Percentiles rank a stretch among this genome's conserved stretches.
Conservation (phyloP, 2,797 vertebrate species). For the Mormyrus hasselquistii region DNA sequence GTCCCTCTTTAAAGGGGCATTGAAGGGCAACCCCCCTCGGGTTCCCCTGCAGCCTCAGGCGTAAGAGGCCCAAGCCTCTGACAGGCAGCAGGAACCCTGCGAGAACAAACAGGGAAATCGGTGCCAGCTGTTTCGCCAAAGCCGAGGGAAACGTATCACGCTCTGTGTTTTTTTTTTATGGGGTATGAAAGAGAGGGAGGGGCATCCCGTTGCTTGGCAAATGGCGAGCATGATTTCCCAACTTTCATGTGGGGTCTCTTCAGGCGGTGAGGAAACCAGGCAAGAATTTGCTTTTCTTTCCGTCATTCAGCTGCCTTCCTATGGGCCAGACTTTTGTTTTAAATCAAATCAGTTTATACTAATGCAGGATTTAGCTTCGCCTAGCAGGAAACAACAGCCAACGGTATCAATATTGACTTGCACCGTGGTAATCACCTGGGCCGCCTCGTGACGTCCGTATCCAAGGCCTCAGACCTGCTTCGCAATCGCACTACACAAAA, state of each 20-base stretch:
- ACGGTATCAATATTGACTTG: conserved; percentile 68
- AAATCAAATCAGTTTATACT: conserved; percentile 62
- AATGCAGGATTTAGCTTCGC: conserved; percentile 53
- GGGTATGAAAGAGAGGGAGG: conserved; percentile 38
- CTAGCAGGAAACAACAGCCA: conserved; percentile 60
- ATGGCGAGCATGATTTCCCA: conserved; percentile 54
- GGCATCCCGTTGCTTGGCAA: conserved; percentile 50
- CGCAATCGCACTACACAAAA: background rate
- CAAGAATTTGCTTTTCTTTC: conserved; percentile 48
- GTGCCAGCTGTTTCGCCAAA: conserved; percentile 44
- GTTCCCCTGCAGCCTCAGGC: conserved; percentile 19
- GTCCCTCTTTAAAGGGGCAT: background rate
- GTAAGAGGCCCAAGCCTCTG: conserved; percentile 34
- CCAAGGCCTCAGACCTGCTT: conserved; percentile 32
- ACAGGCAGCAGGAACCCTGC: conserved; percentile 40
- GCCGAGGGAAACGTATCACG: conserved; percentile 32
- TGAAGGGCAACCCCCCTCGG: background rate
- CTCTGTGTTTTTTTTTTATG: conserved; percentile 46
- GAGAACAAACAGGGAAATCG: conserved; percentile 49
- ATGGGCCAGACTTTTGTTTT: conserved; percentile 50
- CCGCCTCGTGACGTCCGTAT: conserved; percentile 52
- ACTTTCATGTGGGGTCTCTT: conserved; percentile 60
- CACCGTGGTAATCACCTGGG: conserved; percentile 58
- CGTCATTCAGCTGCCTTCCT: conserved; percentile 34
- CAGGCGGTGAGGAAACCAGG: conserved; percentile 46